phyloP scores from a whole-genome alignment of 2,113 vertebrate species.

The Rhagologus leucostigma region DNA sequence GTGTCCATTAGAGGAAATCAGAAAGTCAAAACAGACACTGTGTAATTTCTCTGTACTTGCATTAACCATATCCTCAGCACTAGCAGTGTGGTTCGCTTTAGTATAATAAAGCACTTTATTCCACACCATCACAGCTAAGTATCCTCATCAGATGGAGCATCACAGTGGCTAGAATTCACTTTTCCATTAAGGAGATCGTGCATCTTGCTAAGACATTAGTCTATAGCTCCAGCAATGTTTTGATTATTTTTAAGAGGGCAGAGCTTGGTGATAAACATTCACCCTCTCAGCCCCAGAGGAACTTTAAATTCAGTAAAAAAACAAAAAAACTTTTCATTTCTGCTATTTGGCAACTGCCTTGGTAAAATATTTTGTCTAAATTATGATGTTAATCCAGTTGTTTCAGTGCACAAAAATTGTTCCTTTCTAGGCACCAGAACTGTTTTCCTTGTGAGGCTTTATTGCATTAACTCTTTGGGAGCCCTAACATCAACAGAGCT shows the following conservation, averaged over 20 bases:
- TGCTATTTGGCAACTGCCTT: neutral
- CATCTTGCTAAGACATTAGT: neutral
- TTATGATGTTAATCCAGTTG: neutral
- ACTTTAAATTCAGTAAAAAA: neutral
- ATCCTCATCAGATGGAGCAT: slow-evolving; percentile 24
- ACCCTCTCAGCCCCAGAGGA: neutral
- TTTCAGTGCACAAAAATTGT: neutral
- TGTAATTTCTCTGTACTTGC: slow-evolving; percentile 32
- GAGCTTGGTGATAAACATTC: neutral
- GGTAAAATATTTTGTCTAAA: neutral
- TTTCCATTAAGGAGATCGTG: neutral
- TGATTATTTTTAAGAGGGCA: neutral
- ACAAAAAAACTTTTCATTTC: neutral
- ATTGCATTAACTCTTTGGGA: neutral
- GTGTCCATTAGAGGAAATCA: slow-evolving; percentile 36
- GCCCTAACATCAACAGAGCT: neutral
- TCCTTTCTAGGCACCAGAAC: neutral
- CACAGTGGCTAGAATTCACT: neutral
- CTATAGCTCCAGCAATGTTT: neutral
- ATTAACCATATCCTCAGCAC: slow-evolving; percentile 3
- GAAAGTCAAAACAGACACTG: slow-evolving; percentile 25
- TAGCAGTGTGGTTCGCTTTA: neutral
- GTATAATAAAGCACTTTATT: slow-evolving; percentile 39
- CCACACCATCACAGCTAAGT: slow-evolving; percentile 2
- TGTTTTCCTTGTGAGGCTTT: neutral